Percentiles rank a stretch among this genome's conserved stretches.
Evolutionary conservation across 2,888 invertebrate species (phyloP).

Genomic region (Odontocerum albicorne): DNA sequence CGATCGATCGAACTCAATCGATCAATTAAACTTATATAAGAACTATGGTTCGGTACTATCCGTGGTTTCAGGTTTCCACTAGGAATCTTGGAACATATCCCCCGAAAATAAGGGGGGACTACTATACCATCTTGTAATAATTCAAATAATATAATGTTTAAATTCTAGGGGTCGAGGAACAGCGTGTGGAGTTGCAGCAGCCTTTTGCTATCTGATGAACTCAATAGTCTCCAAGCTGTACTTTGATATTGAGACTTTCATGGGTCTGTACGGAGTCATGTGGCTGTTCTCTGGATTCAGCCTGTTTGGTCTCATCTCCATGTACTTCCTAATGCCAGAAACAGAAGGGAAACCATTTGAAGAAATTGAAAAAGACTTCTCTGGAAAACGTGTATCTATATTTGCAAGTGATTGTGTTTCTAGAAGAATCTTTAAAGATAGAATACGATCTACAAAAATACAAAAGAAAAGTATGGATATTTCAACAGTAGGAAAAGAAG

Average conservation of each 20-base stretch:
- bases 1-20: too few species aligned
- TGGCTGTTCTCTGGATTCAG: constrained; percentile 53
- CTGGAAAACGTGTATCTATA: constrained; percentile 41
- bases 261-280: constrained; percentile 54
- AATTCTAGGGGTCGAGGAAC: constrained; percentile 53
- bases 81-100: too few species aligned
- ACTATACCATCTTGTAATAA: too few species aligned
- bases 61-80: too few species aligned
- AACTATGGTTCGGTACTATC: too few species aligned
- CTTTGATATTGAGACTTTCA: constrained; percentile 49
- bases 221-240: constrained; percentile 59
- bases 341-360: constrained; percentile 57
- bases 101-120: too few species aligned
- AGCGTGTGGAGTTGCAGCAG: constrained; percentile 58
- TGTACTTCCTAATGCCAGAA: constrained; percentile 58
- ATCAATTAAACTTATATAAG: too few species aligned
- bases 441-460: neutral
- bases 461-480: constrained; percentile 6
- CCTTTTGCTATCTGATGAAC: constrained; percentile 54
- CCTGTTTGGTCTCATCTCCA: constrained; percentile 51
- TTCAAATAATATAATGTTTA: too few species aligned
- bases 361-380: constrained; percentile 55
- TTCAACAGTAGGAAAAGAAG: constrained; percentile 22
- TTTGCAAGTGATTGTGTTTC: constrained; percentile 50
- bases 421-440: constrained; percentile 34